Conservation (phyloP, 2,888 invertebrate species). For the Cerceris ruficornis region DNA sequence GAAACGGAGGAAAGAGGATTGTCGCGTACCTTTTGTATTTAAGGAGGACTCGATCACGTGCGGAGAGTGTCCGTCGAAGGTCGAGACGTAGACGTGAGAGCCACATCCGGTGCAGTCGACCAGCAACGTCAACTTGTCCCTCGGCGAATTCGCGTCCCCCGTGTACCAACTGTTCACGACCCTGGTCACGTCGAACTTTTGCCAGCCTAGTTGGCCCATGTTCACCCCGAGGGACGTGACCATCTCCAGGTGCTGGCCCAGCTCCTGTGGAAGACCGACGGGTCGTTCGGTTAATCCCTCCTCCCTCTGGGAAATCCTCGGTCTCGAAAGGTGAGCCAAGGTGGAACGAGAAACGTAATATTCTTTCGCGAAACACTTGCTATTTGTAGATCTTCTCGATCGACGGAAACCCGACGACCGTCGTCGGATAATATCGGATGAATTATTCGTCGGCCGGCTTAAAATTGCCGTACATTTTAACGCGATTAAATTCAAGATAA, state of each 20-base stretch:
- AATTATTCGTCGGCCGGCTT: constrained; percentile 48
- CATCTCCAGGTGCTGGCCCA: constrained; percentile 78
- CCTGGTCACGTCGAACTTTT: constrained; percentile 91
- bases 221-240: constrained; percentile 82
- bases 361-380: neutral
- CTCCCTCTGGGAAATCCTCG: neutral
- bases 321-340: neutral
- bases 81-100: constrained; percentile 86
- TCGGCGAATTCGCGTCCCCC: constrained; percentile 73
- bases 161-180: constrained; percentile 90
- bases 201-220: constrained; percentile 90
- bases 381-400: constrained; percentile 34
- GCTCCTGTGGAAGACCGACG: constrained; percentile 70
- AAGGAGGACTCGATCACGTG: constrained; percentile 79
- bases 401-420: constrained; percentile 55
- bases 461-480: constrained; percentile 42
- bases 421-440: constrained; percentile 43
- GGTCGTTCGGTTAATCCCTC: neutral
- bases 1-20: neutral
- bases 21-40: constrained; percentile 75
- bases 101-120: constrained; percentile 94
- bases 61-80: constrained; percentile 80
- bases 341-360: constrained; percentile 3
- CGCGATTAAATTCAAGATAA: constrained; percentile 48
- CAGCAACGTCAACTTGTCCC: constrained; percentile 88